These are phyloP conservation scores for Oligia fasciuncula DNA, from an alignment of 2,888 invertebrate species.

Conservation along the genomic window DNA sequence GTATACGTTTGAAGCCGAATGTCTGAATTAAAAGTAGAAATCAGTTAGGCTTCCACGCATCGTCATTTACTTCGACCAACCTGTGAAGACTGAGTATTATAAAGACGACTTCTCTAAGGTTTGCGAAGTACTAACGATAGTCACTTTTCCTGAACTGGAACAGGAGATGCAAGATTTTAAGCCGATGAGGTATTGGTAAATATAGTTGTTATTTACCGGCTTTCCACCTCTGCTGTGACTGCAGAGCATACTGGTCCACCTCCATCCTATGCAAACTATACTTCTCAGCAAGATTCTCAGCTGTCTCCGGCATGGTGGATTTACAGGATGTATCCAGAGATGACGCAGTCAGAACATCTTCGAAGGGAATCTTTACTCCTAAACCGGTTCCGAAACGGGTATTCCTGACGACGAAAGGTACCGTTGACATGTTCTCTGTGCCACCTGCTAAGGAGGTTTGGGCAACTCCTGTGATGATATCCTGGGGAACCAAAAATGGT, in stretches of 20 bases:
- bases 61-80: no score
- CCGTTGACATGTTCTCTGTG: conserved; percentile 97
- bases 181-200: not conserved
- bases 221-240: conserved; percentile 97
- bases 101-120: not conserved
- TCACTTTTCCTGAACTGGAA: not conserved
- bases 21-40: no score
- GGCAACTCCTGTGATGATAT: conserved; percentile 95
- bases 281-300: conserved; percentile 96
- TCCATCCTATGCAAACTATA: conserved; percentile 94
- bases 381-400: conserved; percentile 96
- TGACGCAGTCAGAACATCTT: conserved; percentile 93
- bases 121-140: not conserved
- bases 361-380: conserved; percentile 93
- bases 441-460: conserved; percentile 97
- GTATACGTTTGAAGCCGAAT: not conserved
- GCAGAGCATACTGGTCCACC: conserved; percentile 95
- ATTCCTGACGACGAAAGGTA: conserved; percentile 95
- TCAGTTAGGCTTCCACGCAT: no score
- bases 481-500: conserved; percentile 86
- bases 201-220: conserved; percentile 89
- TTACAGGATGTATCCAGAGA: conserved; percentile 96
- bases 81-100: not conserved
- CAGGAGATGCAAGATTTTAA: not conserved
- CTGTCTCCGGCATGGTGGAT: conserved; percentile 98